These are phyloP conservation scores for Callipepla californica DNA, from an alignment of 2,113 vertebrate species.

Conservation along the genomic window DNA sequence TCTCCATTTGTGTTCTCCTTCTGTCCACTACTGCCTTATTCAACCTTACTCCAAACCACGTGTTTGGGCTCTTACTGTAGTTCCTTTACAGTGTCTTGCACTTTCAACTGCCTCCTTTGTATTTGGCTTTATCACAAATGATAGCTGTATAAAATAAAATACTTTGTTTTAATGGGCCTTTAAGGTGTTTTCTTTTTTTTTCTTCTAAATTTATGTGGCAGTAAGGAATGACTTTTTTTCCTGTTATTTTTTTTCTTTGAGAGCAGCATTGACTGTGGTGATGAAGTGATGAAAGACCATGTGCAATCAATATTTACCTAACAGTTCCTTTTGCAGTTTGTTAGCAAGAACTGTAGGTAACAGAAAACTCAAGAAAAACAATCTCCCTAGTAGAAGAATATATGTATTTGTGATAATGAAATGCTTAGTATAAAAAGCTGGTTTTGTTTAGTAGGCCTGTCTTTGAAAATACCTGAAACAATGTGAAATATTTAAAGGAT, in stretches of 20 bases:
- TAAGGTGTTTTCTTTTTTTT: background rate
- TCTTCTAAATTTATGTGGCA: background rate
- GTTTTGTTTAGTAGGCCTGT: background rate
- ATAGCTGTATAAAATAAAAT: constrained; percentile 2
- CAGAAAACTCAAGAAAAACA: background rate
- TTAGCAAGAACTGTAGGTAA: background rate
- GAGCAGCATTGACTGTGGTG: background rate
- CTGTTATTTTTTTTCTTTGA: background rate
- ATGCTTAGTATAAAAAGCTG: background rate
- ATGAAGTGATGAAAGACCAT: background rate
- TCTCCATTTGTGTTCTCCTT: background rate
- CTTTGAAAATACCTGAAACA: constrained; percentile 7
- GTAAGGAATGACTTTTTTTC: background rate
- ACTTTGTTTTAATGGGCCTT: background rate
- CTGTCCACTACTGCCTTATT: background rate
- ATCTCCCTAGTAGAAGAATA: background rate
- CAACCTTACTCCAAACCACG: background rate
- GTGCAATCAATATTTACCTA: background rate
- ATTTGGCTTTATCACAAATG: constrained; percentile 16
- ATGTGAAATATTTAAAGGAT: background rate
- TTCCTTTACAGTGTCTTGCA: background rate
- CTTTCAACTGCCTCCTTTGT: background rate
- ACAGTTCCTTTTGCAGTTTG: background rate
- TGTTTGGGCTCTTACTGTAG: background rate
- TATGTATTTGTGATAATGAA: background rate